Evolutionary conservation across 2,113 vertebrate genomes (phyloP).

Genomic region (Entomyzon cyanotis): DNA sequence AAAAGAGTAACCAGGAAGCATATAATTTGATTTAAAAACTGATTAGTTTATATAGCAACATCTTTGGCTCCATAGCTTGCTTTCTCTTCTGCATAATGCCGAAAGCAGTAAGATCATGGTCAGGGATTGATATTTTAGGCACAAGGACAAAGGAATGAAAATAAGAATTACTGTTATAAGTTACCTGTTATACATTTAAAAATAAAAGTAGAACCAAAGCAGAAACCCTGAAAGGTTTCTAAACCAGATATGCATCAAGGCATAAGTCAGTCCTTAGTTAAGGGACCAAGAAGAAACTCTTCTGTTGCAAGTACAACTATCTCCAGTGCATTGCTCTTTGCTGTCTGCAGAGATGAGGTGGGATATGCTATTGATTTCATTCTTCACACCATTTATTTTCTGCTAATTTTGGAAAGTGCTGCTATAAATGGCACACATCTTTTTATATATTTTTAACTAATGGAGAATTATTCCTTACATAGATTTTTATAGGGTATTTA

Average conservation of each 20-base stretch:
- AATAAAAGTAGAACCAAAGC: background rate
- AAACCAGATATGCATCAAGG: background rate
- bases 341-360: background rate
- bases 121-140: background rate
- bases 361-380: background rate
- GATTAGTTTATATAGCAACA: background rate
- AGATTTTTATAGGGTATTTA: background rate
- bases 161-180: background rate
- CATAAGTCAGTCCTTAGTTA: background rate
- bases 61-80: background rate
- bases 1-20: background rate
- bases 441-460: constrained; percentile 7
- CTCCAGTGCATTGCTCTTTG: background rate
- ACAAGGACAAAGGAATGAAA: background rate
- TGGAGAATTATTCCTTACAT: background rate
- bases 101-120: background rate
- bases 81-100: background rate
- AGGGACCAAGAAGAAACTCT: background rate
- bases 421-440: background rate
- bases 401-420: background rate
- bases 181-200: background rate
- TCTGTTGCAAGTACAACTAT: background rate
- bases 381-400: background rate
- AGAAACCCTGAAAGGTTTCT: background rate
- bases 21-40: background rate